These are phyloP conservation scores for Agrochola lychnidis DNA, from an alignment of 2,888 invertebrate genomes.

Conservation along the genomic window DNA sequence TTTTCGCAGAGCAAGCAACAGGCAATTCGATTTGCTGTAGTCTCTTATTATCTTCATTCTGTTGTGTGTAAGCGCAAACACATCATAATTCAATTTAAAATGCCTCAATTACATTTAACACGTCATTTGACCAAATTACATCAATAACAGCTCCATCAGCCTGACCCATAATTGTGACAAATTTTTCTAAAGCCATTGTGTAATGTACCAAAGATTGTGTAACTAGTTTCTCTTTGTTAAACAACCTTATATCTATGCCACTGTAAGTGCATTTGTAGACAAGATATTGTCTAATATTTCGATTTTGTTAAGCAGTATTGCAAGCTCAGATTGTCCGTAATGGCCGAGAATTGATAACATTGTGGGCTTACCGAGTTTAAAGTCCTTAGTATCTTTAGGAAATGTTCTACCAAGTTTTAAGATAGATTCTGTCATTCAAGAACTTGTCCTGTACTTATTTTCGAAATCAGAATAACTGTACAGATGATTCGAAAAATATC, in stretches of 20 bases:
- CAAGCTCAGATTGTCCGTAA: conserved; percentile 35
- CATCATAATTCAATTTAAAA: conserved; percentile 41
- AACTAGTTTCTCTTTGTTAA: conserved; percentile 70
- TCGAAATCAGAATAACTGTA: not conserved
- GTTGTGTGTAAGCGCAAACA: conserved; percentile 32
- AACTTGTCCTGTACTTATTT: not conserved
- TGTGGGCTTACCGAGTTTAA: conserved; percentile 13
- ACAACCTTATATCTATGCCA: conserved; percentile 22
- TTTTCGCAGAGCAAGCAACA: not conserved
- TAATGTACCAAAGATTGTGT: conserved; percentile 60
- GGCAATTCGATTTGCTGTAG: not conserved
- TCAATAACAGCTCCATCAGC: conserved; percentile 51
- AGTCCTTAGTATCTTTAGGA: not conserved
- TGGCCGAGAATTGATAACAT: conserved; percentile 48
- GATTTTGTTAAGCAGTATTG: conserved; percentile 38
- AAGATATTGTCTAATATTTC: conserved; percentile 45
- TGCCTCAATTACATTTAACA: conserved; percentile 51
- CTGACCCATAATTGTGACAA: conserved; percentile 51
- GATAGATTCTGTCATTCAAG: not conserved
- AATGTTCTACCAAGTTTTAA: conserved; percentile 3
- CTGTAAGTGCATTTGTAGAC: conserved; percentile 54
- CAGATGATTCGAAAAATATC: conserved; percentile 19
- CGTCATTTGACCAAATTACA: conserved; percentile 39
- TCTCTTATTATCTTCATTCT: conserved; percentile 11
- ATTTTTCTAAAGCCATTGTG: conserved; percentile 56